Evolutionary conservation across 2,113 vertebrate species (phyloP), one percentile per base, ranked within the genome.

Genomic region (Pelecanus crispus): DNA sequence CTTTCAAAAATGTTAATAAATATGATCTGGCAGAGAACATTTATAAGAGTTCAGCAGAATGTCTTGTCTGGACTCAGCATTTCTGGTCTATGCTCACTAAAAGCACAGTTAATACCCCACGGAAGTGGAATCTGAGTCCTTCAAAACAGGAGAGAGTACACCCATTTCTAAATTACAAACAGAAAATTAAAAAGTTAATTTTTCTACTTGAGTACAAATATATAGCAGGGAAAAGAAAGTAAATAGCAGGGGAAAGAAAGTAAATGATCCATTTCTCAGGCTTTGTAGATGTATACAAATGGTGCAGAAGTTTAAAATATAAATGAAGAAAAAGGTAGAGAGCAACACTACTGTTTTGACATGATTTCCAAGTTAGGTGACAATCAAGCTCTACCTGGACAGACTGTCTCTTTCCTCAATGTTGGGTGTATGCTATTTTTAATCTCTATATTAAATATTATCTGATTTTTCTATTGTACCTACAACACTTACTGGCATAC

Each of bases 11-110:
- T 7, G 16, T 49, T 94, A 80, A 92, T 65, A 85, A 92, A 92
- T 91, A 75, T 6, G 73, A 92, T 75, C 44, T 95, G 89, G 84
- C 95, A 94, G 66, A 63, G 78, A 65, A 68, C 47, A 56, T 92
- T 95, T 81, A 38, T 18, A 34, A 29, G 40, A 72, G 65, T 79
- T 87, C 89, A 85, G 84, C 73, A 85, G 78, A 91, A 95, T 13
- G 21, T 49, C 94, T 91, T 25, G 2, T 40, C 87, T 61, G 61
- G 36, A n/a, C 52, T 93, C 87, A 94, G 91, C 66, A 62, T 10
- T 87, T 85, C 91, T 94, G 84, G 18, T 65, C 89, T 78, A 42
- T 47, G 63, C 71, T 86, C 45, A 6, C 44, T 53, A 75, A 52
- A 58, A 73, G 42, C 53, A 19, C 70, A 72, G 81, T 85, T 81